Evolutionary conservation across 1,140 invertebrate species (phyloP).

Genomic region (Drosophila repleta): DNA sequence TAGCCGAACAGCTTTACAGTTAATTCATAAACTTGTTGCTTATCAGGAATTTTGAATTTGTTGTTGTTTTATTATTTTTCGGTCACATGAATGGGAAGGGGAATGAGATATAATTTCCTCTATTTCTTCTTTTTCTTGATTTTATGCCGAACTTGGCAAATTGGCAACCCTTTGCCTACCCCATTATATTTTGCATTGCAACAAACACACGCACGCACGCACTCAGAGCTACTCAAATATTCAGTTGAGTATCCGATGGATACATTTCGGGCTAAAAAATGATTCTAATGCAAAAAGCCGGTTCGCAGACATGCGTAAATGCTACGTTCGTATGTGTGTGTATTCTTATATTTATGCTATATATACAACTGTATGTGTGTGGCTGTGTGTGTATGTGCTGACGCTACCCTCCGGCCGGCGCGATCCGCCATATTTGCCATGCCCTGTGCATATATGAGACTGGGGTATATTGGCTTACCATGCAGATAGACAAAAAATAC

Average conservation of each 20-base stretch:
- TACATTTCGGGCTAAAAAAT: slow-evolving; percentile 50
- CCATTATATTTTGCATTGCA: slow-evolving; percentile 74
- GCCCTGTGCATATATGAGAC: background rate
- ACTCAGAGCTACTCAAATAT: background rate
- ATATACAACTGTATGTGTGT: slow-evolving; percentile 5
- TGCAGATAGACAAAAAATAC: too few species aligned
- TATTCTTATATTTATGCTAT: slow-evolving; percentile 39
- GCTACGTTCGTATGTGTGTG: slow-evolving; percentile 19
- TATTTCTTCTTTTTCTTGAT: background rate
- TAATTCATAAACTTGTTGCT: slow-evolving; percentile 40
- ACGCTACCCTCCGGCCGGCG: background rate
- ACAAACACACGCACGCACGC: slow-evolving; percentile 11
- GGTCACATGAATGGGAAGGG: background rate
- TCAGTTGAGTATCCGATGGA: slow-evolving; percentile 43
- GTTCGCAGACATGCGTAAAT: slow-evolving; percentile 74
- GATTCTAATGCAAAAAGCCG: slow-evolving; percentile 73
- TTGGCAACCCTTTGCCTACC: slow-evolving; percentile 69
- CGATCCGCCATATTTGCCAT: slow-evolving; percentile 53
- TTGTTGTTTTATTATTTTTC: too few species aligned
- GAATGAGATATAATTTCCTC: too few species aligned
- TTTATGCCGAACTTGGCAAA: background rate
- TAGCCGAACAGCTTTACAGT: slow-evolving; percentile 16
- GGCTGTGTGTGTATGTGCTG: slow-evolving; percentile 21
- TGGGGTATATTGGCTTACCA: background rate
- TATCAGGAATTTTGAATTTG: slow-evolving; percentile 27